Evolutionary conservation across 2,797 vertebrate genomes (phyloP).

Genomic region (Phataginus tetradactyla): DNA sequence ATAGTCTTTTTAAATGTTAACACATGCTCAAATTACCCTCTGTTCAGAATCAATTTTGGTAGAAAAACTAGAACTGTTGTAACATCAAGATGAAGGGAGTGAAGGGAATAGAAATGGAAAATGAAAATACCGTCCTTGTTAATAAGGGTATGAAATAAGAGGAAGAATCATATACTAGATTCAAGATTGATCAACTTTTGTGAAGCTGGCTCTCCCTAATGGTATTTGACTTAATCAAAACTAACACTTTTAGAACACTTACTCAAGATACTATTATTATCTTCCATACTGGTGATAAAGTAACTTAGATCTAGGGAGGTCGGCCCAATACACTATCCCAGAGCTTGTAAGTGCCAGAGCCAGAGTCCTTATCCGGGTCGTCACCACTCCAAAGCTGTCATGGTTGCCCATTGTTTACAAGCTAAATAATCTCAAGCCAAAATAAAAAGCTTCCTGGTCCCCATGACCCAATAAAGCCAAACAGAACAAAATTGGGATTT

Average conservation of each 20-base stretch:
- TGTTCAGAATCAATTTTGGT: conserved; percentile 23
- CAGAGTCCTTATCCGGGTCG: not conserved
- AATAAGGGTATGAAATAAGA: not conserved
- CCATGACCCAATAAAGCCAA: not conserved
- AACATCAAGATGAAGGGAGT: not conserved
- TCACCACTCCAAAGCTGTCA: not conserved
- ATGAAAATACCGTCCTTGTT: conserved; percentile 24
- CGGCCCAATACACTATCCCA: not conserved
- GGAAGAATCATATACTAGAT: not conserved
- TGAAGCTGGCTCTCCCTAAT: not conserved
- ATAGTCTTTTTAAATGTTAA: not conserved
- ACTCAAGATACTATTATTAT: not conserved
- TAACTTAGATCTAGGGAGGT: not conserved
- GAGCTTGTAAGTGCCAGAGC: not conserved
- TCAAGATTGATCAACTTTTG: conserved; percentile 4
- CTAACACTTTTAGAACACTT: not conserved
- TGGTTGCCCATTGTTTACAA: not conserved
- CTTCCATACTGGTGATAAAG: not conserved
- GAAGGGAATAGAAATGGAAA: conserved; percentile 11
- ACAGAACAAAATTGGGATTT: not conserved
- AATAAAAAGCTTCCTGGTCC: not conserved
- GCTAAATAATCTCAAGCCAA: not conserved
- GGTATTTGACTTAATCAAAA: not conserved
- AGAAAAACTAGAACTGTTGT: not conserved
- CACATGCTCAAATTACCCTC: not conserved